These are phyloP conservation scores for Alces alces DNA, from an alignment of 2,113 vertebrate species.

Conservation along the genomic window DNA sequence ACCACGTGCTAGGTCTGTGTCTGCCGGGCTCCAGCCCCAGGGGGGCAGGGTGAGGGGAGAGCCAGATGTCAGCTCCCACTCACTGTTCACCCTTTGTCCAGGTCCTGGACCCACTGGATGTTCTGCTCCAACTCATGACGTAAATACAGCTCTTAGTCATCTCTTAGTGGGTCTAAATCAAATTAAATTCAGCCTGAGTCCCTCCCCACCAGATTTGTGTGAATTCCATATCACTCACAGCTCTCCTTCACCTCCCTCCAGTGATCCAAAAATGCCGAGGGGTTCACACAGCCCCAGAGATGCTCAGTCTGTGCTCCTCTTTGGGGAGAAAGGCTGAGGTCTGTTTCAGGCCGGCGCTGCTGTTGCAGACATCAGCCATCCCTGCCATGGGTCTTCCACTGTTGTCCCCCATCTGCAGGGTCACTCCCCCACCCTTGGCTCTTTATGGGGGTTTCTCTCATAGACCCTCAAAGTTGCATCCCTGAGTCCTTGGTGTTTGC, in stretches of 20 bases:
- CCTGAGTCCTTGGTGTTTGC: not conserved
- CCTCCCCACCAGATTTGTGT: not conserved
- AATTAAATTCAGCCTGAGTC: constrained; percentile 42
- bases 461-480: not conserved
- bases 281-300: not conserved
- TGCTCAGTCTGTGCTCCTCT: not conserved
- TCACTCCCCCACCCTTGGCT: not conserved
- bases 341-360: not conserved
- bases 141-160: constrained; percentile 1
- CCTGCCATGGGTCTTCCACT: not conserved
- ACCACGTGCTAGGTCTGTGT: constrained; percentile 35
- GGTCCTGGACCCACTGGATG: constrained; percentile 30
- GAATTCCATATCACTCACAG: not conserved
- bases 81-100: constrained; percentile 28
- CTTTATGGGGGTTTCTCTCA: not conserved
- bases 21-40: constrained; percentile 42
- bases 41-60: constrained; percentile 37
- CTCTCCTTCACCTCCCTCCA: not conserved
- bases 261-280: not conserved
- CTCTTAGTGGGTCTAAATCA: constrained; percentile 31
- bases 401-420: not conserved
- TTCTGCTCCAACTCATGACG: not conserved
- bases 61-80: constrained; percentile 57
- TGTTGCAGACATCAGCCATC: not conserved
- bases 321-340: not conserved